These are phyloP conservation scores for Lepidostoma basale DNA, from an alignment of 1,140 invertebrate genomes.

Conservation along the genomic window DNA sequence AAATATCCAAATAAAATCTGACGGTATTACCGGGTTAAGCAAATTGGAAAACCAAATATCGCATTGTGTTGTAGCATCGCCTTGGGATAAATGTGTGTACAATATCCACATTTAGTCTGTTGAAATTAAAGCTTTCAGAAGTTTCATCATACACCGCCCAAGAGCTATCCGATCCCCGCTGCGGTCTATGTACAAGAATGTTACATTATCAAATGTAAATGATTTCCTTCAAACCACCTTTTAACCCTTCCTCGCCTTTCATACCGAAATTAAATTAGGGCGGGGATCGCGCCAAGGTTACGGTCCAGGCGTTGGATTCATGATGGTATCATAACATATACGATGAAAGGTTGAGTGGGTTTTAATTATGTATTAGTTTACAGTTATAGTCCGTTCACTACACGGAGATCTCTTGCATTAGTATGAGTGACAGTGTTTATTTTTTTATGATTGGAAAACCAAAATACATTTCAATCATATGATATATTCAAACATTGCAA, in stretches of 20 bases:
- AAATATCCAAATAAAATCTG: no score
- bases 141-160: not conserved
- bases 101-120: no score
- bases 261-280: no score
- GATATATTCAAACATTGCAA: no score
- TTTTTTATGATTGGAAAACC: no score
- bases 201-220: not conserved
- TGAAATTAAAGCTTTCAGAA: not conserved
- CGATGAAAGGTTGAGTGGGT: no score
- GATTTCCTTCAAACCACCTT: not conserved
- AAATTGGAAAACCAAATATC: not conserved
- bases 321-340: not conserved
- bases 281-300: not conserved
- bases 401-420: no score
- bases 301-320: not conserved
- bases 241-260: not conserved
- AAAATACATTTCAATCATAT: no score
- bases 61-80: not conserved
- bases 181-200: not conserved
- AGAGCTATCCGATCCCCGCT: constrained; percentile 1
- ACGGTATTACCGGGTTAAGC: not conserved
- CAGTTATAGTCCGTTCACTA: no score
- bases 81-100: not conserved
- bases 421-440: no score
- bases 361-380: no score